A percentile compares a stretch with the other conserved stretches of the same genome.
Evolutionary conservation across 2,888 invertebrate genomes (phyloP).

Genomic region (Drosophila bunnanda): DNA sequence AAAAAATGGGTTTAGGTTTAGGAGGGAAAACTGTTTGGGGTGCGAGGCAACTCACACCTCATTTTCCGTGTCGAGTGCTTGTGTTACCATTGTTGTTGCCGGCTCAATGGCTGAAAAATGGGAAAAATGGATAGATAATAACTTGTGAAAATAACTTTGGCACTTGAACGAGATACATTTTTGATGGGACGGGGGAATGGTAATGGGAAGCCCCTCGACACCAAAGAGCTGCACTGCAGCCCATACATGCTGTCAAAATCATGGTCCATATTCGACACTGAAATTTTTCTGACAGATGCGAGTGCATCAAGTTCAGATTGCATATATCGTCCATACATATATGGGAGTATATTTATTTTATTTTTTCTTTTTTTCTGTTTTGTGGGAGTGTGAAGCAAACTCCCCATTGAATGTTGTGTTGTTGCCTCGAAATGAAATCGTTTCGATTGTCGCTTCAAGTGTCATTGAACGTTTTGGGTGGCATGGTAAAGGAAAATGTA

Average conservation of each 20-base stretch:
- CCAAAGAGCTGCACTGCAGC: conserved; percentile 30
- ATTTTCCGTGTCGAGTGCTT: conserved; percentile 39
- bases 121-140: conserved; percentile 75
- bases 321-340: background rate
- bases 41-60: conserved; percentile 24
- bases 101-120: conserved; percentile 61
- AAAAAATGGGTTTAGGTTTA: background rate
- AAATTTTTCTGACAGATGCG: conserved; percentile 72
- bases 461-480: conserved; percentile 58
- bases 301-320: conserved; percentile 68
- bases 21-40: background rate
- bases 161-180: conserved; percentile 61
- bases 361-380: background rate
- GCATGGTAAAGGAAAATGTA: conserved; percentile 10
- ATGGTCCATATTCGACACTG: conserved; percentile 67
- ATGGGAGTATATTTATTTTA: background rate
- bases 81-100: conserved; percentile 54
- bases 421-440: conserved; percentile 63
- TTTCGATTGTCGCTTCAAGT: conserved; percentile 68
- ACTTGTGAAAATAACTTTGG: conserved; percentile 79
- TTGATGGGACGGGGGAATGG: background rate
- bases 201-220: conserved; percentile 24
- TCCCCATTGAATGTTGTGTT: conserved; percentile 40
- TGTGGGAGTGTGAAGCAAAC: conserved; percentile 41
- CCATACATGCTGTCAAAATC: conserved; percentile 62